These are phyloP conservation scores for Pentalonia nigronervosa DNA, from an alignment of 1,140 invertebrate species.

Conservation along the genomic window DNA sequence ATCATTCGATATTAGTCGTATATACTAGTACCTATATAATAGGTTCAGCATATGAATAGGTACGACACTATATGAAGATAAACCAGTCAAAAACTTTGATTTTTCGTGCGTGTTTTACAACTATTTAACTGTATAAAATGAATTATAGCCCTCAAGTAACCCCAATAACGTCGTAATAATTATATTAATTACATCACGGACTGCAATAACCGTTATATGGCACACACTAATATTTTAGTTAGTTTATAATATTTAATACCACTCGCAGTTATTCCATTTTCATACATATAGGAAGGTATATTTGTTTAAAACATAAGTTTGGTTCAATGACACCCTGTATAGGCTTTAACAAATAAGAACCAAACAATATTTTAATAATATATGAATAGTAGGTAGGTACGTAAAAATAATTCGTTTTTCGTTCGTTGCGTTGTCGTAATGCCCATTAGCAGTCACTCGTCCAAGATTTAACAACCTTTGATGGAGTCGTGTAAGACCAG, in stretches of 20 bases:
- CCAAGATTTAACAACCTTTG: background rate
- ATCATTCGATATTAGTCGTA: background rate
- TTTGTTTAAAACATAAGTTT: background rate
- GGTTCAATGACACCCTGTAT: background rate
- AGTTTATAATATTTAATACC: background rate
- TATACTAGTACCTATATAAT: background rate
- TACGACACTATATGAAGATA: background rate
- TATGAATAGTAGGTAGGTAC: background rate
- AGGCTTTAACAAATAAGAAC: background rate
- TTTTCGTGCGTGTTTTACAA: background rate
- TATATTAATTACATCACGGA: background rate
- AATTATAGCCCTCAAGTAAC: background rate
- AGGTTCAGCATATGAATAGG: no score
- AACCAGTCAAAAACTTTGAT: background rate
- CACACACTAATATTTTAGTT: background rate
- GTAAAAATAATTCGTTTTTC: background rate
- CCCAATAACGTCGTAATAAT: background rate
- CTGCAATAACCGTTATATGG: background rate
- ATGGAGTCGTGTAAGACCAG: background rate
- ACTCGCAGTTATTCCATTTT: background rate
- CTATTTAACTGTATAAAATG: background rate
- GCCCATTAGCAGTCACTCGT: background rate
- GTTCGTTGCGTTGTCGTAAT: background rate
- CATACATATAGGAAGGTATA: background rate
- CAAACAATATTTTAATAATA: background rate